Conservation (phyloP, 2,888 invertebrate genomes). For the Synergus laeviventris region DNA sequence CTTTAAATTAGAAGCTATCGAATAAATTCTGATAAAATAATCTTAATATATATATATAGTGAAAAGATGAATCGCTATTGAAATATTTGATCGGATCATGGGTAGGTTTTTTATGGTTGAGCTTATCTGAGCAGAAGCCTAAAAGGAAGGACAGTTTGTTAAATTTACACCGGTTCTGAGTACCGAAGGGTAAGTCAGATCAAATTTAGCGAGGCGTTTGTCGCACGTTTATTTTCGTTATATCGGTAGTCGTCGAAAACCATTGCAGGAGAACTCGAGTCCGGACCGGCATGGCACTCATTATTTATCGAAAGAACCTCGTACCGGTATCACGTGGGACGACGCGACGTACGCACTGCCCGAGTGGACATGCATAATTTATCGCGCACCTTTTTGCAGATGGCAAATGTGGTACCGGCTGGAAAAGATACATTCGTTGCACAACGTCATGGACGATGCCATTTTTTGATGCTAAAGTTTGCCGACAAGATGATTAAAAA, state of each 20-base stretch:
- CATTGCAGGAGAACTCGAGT: slow-evolving; percentile 46
- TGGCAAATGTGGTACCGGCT: slow-evolving; percentile 53
- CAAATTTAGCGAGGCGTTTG: slow-evolving; percentile 56
- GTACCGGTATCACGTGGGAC: slow-evolving; percentile 62
- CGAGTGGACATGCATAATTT: slow-evolving; percentile 65
- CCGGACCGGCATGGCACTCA: slow-evolving; percentile 53
- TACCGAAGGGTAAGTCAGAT: slow-evolving; percentile 59
- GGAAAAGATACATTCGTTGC: slow-evolving; percentile 48
- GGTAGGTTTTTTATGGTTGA: slow-evolving; percentile 12
- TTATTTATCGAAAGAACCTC: slow-evolving; percentile 64
- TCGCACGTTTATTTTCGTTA: slow-evolving; percentile 58
- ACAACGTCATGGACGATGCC: slow-evolving; percentile 50
- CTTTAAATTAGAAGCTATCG: too few relatives aligned
- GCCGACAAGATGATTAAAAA: slow-evolving; percentile 35
- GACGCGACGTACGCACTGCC: slow-evolving; percentile 49
- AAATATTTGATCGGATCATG: neutral
- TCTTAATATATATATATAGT: neutral
- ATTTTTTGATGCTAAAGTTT: slow-evolving; percentile 45
- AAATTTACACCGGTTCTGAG: slow-evolving; percentile 57
- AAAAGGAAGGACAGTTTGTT: slow-evolving; percentile 47
- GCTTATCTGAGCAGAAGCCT: slow-evolving; percentile 1
- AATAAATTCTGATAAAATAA: too few relatives aligned
- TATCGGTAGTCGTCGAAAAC: slow-evolving; percentile 54
- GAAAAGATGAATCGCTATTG: neutral
- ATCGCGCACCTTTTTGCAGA: slow-evolving; percentile 61